Conservation (phyloP, 2,888 invertebrate genomes). For the Amphipyra tragopoginis region DNA sequence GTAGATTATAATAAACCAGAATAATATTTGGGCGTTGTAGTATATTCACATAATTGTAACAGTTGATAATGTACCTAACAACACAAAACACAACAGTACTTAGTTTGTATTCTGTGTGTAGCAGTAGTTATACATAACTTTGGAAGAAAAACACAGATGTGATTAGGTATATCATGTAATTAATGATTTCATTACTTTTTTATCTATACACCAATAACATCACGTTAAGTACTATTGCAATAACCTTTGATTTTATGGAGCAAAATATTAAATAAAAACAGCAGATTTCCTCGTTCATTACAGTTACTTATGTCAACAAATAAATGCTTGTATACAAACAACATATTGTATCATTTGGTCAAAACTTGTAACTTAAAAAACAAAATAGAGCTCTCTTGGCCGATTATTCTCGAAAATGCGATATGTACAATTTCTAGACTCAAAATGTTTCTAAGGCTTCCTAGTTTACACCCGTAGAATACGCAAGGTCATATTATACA, state of each 20-base stretch:
- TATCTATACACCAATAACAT: slow-evolving; percentile 42
- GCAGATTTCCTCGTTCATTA: slow-evolving; percentile 4
- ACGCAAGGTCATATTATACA: neutral
- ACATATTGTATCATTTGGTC: slow-evolving; percentile 3
- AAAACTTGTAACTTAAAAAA: neutral
- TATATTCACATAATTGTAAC: no score
- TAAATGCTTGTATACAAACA: slow-evolving; percentile 4
- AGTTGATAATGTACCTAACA: no score
- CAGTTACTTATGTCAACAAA: slow-evolving; percentile 1
- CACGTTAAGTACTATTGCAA: slow-evolving; percentile 41
- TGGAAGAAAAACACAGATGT: slow-evolving; percentile 21
- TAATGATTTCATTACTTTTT: slow-evolving; percentile 36
- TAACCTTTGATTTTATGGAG: slow-evolving; percentile 14
- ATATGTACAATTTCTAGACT: slow-evolving; percentile 9
- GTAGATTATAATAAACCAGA: no score
- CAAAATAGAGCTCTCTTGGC: slow-evolving; percentile 1
- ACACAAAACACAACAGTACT: no score
- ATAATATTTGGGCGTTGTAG: no score
- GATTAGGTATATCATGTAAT: slow-evolving; percentile 50
- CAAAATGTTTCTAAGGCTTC: neutral
- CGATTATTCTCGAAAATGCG: slow-evolving; percentile 4
- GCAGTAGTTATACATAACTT: neutral
- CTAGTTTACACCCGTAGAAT: slow-evolving; percentile 27
- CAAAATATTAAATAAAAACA: slow-evolving; percentile 23
- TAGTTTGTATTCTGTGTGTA: no score